Base-by-base conservation (phyloP, 2,888 invertebrate species). In the Volucella inflata region DNA sequence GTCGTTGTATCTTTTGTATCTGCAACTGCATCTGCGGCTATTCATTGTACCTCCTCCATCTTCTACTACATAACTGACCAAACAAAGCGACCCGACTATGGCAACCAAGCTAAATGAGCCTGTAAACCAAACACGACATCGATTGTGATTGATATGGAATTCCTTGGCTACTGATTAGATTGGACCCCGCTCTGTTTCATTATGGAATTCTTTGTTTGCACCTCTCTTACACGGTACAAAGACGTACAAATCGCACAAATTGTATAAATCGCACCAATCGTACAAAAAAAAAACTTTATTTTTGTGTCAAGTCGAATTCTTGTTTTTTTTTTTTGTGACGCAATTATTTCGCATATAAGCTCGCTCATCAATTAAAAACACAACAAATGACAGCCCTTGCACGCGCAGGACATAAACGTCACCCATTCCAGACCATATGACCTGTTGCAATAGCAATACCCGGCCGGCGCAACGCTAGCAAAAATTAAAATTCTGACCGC, bases 151-250 rank as follows among this genome's bases (percentile, higher is more conserved):
- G 85, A 85, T 85, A 81, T 81, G 72, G 67, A 85, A 85, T 85
- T 85, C 85, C 64, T 72, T 17, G 46, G 76, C 76, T 68, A 74
- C 85, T 81, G 85, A 85, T 76, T 85, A 81, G 81, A 85, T 85
- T 72, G 75, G 71, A 14, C 55, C 65, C 76, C 67, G 65, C 70
- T 70, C 53, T 21, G 38, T 71, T 81, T 59, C 67, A 85, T 85
- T 81, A 85, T 62, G 85, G 68, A 80, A 85, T 85, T 85, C 85
- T 77, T 85, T 85, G 72, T 81, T 85, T 85, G 81, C 85, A 85
- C 81, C 85, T 72, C 85, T 72, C 38, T 71, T 30, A 11, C n/a
- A 38, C 50, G 59, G 42, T 30, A 6, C 55, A 9, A 6, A 10
- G 42, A 12, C 57, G 11, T 16, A 50, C 21, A 42, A 68, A 14